Conservation (phyloP, 2,113 vertebrate species). For the Loxodonta africana region DNA sequence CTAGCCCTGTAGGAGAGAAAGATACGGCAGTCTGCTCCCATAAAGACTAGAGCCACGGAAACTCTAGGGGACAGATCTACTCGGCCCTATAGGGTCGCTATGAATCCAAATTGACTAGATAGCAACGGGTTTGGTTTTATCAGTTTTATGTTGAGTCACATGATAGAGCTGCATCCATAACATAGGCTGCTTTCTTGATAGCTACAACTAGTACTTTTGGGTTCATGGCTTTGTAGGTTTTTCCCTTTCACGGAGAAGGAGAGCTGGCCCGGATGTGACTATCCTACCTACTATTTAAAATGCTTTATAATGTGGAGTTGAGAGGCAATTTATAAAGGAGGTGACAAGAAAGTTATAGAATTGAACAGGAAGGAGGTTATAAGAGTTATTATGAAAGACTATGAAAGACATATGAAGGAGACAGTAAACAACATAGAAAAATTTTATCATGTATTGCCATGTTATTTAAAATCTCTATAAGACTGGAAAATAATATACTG, state of each 20-base stretch:
- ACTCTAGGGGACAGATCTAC: neutral
- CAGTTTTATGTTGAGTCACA: neutral
- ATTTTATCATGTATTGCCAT: neutral
- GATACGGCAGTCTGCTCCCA: neutral
- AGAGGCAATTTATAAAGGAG: neutral
- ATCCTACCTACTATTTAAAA: neutral
- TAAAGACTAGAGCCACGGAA: neutral
- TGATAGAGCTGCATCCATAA: neutral
- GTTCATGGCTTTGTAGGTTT: neutral
- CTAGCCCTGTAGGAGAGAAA: neutral
- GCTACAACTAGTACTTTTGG: accelerated
- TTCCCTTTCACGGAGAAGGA: neutral
- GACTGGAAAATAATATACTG: neutral
- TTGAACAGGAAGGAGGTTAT: neutral
- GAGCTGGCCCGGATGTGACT: neutral
- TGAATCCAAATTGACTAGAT: neutral
- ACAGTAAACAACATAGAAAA: neutral
- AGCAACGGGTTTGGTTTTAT: neutral
- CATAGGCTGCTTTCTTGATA: neutral
- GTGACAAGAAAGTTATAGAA: neutral
- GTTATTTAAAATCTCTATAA: neutral
- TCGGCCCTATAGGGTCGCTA: neutral
- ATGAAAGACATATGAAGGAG: neutral
- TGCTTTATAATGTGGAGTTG: neutral
- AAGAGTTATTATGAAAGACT: neutral